phyloP scores from a whole-genome alignment of 2,797 vertebrate species.

The Pseudochirops cupreus region DNA sequence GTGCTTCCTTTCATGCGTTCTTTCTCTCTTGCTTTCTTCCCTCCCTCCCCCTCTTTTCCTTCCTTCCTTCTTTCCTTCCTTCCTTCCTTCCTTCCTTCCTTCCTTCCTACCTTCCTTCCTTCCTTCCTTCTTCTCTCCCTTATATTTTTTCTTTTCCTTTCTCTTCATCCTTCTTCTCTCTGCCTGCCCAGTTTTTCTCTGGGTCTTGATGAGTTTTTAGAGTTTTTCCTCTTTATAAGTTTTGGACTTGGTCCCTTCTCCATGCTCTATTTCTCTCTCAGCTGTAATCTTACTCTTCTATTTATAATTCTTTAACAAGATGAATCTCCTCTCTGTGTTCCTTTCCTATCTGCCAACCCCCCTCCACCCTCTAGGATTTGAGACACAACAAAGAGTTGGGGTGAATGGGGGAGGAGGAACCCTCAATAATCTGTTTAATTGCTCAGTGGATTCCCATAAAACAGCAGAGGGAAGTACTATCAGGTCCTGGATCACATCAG shows the following conservation, averaged over 20 bases:
- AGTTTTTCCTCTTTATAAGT: constrained; percentile 69
- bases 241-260: constrained; percentile 71
- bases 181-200: neutral
- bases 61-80: neutral
- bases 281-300: constrained; percentile 76
- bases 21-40: neutral
- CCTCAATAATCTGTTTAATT: constrained; percentile 85
- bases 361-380: constrained; percentile 72
- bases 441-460: constrained; percentile 82
- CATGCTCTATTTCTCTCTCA: constrained; percentile 71
- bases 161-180: neutral
- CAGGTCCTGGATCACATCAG: constrained; percentile 83
- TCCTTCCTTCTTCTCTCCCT: neutral
- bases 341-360: constrained; percentile 71
- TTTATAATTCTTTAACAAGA: constrained; percentile 77
- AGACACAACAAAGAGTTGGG: constrained; percentile 59
- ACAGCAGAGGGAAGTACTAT: constrained; percentile 80
- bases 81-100: neutral
- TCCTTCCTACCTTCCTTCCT: neutral
- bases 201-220: constrained; percentile 55
- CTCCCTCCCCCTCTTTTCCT: fast-evolving
- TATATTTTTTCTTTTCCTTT: neutral
- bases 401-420: constrained; percentile 70
- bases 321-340: constrained; percentile 79
- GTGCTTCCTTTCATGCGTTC: neutral